Evolutionary conservation across 2,888 invertebrate genomes (phyloP).

Genomic region (Cryptocephalus primarius): DNA sequence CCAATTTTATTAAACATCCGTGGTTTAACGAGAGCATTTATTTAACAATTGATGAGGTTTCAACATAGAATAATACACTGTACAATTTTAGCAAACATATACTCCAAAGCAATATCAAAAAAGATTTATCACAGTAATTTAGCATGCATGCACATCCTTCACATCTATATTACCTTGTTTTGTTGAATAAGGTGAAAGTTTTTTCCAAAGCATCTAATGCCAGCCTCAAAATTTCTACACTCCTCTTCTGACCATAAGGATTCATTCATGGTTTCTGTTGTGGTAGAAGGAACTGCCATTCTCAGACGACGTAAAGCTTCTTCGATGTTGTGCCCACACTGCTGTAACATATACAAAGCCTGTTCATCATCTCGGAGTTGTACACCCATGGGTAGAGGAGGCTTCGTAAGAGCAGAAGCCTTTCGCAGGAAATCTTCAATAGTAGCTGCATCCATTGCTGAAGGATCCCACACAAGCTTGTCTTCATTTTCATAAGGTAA

Average conservation of each 20-base stretch:
- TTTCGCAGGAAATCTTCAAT: conserved; percentile 73
- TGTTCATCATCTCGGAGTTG: conserved; percentile 82
- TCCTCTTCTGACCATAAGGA: conserved; percentile 88
- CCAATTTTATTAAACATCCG: no score
- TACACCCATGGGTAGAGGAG: conserved; percentile 57
- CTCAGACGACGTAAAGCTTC: conserved; percentile 72
- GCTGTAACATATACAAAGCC: conserved; percentile 79
- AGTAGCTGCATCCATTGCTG: conserved; percentile 54
- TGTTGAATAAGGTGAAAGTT: conserved; percentile 92
- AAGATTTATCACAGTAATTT: no score
- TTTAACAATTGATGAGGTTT: no score
- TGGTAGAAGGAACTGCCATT: conserved; percentile 39
- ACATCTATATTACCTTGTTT: conserved; percentile 55
- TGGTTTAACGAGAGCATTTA: no score
- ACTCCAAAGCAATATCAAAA: no score
- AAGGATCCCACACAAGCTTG: conserved; percentile 87
- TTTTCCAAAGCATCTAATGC: conserved; percentile 86
- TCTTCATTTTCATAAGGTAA: conserved; percentile 92
- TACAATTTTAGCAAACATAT: no score
- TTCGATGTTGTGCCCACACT: conserved; percentile 91
- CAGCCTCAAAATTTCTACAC: conserved; percentile 92
- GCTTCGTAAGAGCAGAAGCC: conserved; percentile 35
- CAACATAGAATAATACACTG: no score
- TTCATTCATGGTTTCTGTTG: conserved; percentile 62
- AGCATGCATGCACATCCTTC: no score